Conservation (phyloP, 1,140 invertebrate genomes). For the Temnothorax curvispinosus region DNA sequence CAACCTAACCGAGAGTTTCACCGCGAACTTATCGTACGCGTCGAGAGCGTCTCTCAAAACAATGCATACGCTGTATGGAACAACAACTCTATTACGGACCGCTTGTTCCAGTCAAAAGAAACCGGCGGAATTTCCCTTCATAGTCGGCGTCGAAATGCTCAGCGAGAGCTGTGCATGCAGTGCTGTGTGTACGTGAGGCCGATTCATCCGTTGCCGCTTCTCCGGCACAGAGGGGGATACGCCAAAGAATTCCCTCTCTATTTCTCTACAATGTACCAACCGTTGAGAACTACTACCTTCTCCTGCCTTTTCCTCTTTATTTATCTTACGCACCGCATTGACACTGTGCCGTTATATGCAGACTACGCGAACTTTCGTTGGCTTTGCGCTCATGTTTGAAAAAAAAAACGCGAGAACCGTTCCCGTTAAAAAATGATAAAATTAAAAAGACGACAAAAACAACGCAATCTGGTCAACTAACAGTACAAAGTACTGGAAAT, state of each 20-base stretch:
- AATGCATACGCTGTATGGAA: slow-evolving; percentile 37
- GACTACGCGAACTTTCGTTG: slow-evolving; percentile 19
- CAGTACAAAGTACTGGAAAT: not conserved
- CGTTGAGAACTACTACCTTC: slow-evolving; percentile 13
- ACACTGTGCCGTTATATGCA: slow-evolving; percentile 14
- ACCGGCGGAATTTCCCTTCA: slow-evolving; percentile 53
- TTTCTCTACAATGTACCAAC: slow-evolving; percentile 47
- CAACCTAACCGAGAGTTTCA: slow-evolving; percentile 4
- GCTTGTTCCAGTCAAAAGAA: slow-evolving; percentile 53
- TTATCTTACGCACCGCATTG: slow-evolving; percentile 53
- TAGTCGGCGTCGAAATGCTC: slow-evolving; percentile 59
- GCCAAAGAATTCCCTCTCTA: slow-evolving; percentile 63
- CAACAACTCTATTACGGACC: slow-evolving; percentile 65
- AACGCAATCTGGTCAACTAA: not conserved
- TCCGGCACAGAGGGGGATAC: slow-evolving; percentile 31
- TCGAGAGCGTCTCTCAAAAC: slow-evolving; percentile 31
- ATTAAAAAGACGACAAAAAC: not conserved
- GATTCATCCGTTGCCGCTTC: slow-evolving; percentile 47
- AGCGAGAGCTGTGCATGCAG: slow-evolving; percentile 17
- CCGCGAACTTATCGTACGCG: not conserved
- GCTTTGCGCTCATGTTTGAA: not conserved
- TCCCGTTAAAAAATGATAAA: not conserved
- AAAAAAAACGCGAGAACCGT: not conserved
- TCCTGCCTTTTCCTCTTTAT: slow-evolving; percentile 39
- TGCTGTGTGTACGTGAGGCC: slow-evolving; percentile 33